A percentile compares a stretch with the other conserved stretches of the same genome.
Conservation (phyloP, 23 tunicate species). For the Styela plicata region DNA sequence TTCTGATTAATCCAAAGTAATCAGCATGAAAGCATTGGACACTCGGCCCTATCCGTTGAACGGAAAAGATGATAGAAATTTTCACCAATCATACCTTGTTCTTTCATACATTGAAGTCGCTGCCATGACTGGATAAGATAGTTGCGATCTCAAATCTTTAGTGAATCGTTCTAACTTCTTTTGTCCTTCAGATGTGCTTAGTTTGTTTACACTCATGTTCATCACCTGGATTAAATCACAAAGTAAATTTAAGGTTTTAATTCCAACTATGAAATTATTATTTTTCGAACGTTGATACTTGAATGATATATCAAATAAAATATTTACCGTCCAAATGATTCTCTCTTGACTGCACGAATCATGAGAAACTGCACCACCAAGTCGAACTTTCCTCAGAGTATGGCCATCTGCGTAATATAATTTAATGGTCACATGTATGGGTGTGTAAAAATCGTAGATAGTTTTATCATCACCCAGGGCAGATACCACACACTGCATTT, state of each 20-base stretch:
- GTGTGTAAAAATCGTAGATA: too few relatives aligned
- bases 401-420: constrained; percentile 50
- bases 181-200: constrained; percentile 38
- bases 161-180: constrained; percentile 56
- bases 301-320: background rate
- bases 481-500: too few relatives aligned
- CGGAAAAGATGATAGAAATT: too few relatives aligned
- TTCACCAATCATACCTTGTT: background rate
- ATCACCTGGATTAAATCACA: constrained; percentile 11
- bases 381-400: constrained; percentile 53
- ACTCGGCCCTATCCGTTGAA: too few relatives aligned
- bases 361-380: constrained; percentile 72
- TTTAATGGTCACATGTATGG: too few relatives aligned
- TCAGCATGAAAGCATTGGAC: too few relatives aligned
- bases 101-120: constrained; percentile 6
- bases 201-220: constrained; percentile 23
- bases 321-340: constrained; percentile 63
- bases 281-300: background rate
- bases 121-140: constrained; percentile 30
- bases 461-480: too few relatives aligned
- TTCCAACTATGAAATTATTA: too few relatives aligned
- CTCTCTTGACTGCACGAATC: constrained; percentile 73
- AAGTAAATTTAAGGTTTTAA: background rate
- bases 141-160: constrained; percentile 51
- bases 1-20: too few relatives aligned